Evolutionary conservation across 2,888 invertebrate species (phyloP), one percentile per base, ranked within the genome.

Genomic region (Drosophila anomelani): DNA sequence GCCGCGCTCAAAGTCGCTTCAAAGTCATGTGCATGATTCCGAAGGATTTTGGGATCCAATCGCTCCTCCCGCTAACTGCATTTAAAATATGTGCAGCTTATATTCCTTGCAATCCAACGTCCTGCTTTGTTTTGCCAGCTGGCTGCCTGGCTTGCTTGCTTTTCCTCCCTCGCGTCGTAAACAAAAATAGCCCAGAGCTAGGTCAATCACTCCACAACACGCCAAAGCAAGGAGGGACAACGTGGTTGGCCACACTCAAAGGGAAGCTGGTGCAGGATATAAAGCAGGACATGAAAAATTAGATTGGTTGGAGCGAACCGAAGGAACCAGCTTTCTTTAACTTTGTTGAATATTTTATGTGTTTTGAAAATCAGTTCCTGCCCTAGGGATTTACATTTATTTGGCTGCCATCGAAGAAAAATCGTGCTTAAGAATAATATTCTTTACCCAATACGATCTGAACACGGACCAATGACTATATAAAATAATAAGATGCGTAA

Each of bases 11-110:
- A 88, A 83, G 88, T 84, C 88, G 84, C 86, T 88, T 83, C 88
- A 85, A 85, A 85, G 84, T 85, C 84, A 85, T 85, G 81, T 88
- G 76, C 86, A 74, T 47, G 72, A 73, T 73, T 66, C 41, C 53
- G 46, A 47, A 58, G 58, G 72, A 75, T 47, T 44, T 57, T n/a
- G 47, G 47, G 10, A 23, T 49, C 63, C 64, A 49, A 20, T 34
- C 58, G 44, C 75, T 61, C 53, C 55, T 51, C 53, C 66, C 43
- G 79, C 68, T 75, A 73, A 77, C 82, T 84, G 88, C 85, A 85
- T 84, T 88, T 86, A 86, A 88, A 88, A 84, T 80, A 80, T 82
- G 67, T 78, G 60, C 44, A 53, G 78, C 63, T 74, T 54, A 61
- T 62, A 53, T 47, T 62, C 56, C 56, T 23, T 47, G 17, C 26